These are phyloP conservation scores for Trachops cirrhosus DNA, from an alignment of 2,797 vertebrate species.

Conservation along the genomic window DNA sequence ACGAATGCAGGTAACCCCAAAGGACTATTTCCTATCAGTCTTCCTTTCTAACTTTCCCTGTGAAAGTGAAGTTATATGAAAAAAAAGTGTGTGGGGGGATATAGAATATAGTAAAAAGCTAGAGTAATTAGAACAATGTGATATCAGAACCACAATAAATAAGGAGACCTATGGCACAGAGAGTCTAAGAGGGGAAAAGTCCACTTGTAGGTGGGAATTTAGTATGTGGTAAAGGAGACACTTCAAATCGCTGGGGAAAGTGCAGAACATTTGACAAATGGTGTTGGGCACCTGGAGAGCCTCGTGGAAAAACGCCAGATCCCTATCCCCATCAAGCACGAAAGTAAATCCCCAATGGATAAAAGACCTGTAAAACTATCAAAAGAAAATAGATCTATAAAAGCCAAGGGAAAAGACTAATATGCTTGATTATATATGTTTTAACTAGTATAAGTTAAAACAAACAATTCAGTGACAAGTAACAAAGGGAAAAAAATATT, in stretches of 20 bases:
- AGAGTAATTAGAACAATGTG: background rate
- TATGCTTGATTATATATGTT: background rate
- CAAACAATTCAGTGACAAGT: background rate
- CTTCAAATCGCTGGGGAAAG: background rate
- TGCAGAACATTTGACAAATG: background rate
- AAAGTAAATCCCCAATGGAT: constrained; percentile 7
- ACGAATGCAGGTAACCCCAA: background rate
- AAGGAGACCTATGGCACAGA: background rate
- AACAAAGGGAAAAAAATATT: background rate
- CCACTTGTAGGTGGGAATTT: background rate
- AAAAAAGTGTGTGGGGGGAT: background rate
- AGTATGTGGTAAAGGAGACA: background rate
- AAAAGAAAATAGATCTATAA: background rate
- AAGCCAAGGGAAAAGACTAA: background rate
- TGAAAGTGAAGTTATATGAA: background rate
- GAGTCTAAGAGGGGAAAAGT: background rate
- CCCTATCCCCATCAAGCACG: background rate
- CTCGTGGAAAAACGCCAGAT: background rate
- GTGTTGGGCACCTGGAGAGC: background rate
- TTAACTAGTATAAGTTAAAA: background rate
- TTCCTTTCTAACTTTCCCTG: background rate
- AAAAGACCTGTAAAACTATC: constrained; percentile 15
- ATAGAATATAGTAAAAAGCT: background rate
- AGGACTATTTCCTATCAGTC: background rate
- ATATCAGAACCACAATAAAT: background rate